Conservation (phyloP, 1,140 invertebrate species). For the Penaeus indicus region DNA sequence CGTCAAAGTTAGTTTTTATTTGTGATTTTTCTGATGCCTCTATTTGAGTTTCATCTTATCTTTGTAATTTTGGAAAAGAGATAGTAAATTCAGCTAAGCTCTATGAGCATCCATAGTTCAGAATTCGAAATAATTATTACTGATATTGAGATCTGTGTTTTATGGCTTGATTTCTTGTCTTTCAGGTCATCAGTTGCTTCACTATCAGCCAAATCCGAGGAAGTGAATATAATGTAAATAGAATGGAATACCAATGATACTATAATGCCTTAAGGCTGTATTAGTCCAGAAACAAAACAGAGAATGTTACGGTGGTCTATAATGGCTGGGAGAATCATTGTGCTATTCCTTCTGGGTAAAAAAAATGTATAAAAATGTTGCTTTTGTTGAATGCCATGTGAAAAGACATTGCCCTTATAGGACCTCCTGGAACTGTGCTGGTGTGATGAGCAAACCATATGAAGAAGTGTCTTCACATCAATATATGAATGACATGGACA, state of each 20-base stretch:
- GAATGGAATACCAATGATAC: neutral
- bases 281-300: conserved; percentile 8
- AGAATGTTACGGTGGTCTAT: conserved; percentile 24
- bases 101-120: neutral
- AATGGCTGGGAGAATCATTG: conserved; percentile 29
- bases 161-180: neutral
- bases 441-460: too few species aligned
- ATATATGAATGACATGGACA: too few species aligned
- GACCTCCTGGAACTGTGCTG: too few species aligned
- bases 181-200: conserved; percentile 65
- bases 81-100: neutral
- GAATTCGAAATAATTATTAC: neutral
- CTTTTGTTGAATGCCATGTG: neutral
- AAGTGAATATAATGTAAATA: conserved; percentile 57
- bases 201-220: conserved; percentile 62
- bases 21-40: neutral
- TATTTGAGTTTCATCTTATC: neutral
- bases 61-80: neutral
- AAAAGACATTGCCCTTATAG: neutral
- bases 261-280: neutral
- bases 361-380: neutral
- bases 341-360: neutral
- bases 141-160: neutral
- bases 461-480: too few species aligned
- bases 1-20: conserved; percentile 57